These are phyloP conservation scores for Spea hammondii DNA, from an alignment of 2,797 vertebrate genomes.

Conservation along the genomic window DNA sequence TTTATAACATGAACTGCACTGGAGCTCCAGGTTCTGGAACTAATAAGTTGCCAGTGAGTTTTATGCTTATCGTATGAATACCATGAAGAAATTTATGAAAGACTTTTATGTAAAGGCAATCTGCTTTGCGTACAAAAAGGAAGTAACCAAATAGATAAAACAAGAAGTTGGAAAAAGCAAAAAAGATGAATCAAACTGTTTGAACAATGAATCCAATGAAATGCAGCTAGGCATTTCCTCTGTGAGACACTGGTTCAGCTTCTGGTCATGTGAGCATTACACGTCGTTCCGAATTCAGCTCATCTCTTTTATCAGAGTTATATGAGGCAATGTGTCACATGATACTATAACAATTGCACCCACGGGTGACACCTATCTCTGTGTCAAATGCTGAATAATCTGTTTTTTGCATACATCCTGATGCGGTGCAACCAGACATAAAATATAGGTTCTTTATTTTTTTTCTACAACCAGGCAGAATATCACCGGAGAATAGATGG, in stretches of 20 bases:
- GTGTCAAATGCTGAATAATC: background rate
- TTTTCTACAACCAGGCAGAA: no score
- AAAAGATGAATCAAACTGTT: constrained; percentile 43
- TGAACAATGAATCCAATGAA: constrained; percentile 42
- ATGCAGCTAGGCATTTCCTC: constrained; percentile 45
- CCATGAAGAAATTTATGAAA: constrained; percentile 21
- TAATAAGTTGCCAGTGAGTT: background rate
- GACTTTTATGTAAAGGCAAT: constrained; percentile 24
- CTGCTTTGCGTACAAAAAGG: constrained; percentile 32
- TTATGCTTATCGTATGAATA: background rate
- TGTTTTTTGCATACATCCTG: no score
- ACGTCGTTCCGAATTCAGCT: background rate
- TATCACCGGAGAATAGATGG: no score
- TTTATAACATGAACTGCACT: background rate
- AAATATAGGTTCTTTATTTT: no score
- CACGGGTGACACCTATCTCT: background rate
- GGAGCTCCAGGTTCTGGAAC: background rate
- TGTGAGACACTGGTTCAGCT: constrained; percentile 7
- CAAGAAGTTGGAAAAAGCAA: constrained; percentile 18
- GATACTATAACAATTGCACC: background rate
- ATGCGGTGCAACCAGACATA: no score
- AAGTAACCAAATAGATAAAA: constrained; percentile 28
- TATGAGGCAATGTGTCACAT: constrained; percentile 16
- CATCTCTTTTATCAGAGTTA: constrained; percentile 8
- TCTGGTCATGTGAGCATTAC: constrained; percentile 34